phyloP scores from a whole-genome alignment of 2,888 invertebrate genomes.

The Trileptium ribeirensis region DNA sequence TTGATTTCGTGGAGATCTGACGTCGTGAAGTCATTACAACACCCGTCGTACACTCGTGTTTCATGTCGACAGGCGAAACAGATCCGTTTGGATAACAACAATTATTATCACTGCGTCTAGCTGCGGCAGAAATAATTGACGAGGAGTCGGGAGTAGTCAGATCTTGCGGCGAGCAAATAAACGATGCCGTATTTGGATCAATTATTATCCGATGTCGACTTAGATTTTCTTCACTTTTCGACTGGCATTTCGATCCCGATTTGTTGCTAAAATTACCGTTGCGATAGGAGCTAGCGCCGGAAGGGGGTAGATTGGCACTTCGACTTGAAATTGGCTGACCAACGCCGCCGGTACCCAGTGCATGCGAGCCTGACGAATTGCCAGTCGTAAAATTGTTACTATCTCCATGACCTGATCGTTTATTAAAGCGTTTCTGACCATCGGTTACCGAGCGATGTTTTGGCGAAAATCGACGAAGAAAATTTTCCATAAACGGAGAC shows the following conservation, averaged over 20 bases:
- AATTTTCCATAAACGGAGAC: too few relatives aligned
- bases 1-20: not conserved
- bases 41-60: too few relatives aligned
- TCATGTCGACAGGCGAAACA: not conserved
- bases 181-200: not conserved
- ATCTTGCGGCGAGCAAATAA: too few relatives aligned
- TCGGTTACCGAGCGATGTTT: not conserved
- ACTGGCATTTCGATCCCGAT: not conserved
- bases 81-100: not conserved
- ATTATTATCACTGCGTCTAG: too few relatives aligned
- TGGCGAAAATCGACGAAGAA: not conserved
- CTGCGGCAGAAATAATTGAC: too few relatives aligned
- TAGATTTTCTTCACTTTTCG: not conserved
- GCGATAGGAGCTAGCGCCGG: too few relatives aligned
- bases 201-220: not conserved
- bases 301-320: not conserved
- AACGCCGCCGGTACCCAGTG: not conserved
- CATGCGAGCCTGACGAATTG: not conserved
- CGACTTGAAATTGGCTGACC: not conserved
- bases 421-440: not conserved
- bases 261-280: not conserved
- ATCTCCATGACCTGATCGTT: not conserved
- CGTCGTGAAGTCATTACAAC: not conserved
- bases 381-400: not conserved
- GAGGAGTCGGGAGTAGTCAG: too few relatives aligned